Conservation (phyloP, 2,888 invertebrate genomes). For the Eilema caniola region DNA sequence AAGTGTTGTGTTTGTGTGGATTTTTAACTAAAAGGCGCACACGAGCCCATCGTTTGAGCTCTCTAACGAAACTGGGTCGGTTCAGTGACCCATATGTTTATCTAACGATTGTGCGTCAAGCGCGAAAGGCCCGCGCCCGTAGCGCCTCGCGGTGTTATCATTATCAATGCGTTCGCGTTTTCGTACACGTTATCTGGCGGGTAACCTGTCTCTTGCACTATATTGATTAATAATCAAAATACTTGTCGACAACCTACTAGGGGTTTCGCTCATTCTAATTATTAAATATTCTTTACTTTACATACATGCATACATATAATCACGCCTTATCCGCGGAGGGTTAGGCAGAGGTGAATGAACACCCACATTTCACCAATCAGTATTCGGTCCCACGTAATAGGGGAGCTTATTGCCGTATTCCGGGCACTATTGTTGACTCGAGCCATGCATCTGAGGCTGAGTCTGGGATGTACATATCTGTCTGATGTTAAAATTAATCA, state of each 20-base stretch:
- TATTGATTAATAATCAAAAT: conserved; percentile 49
- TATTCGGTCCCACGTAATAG: too few species aligned
- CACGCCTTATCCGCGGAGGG: too few species aligned
- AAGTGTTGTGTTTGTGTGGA: conserved; percentile 59
- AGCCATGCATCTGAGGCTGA: too few species aligned
- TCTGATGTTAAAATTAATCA: too few species aligned
- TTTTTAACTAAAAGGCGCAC: conserved; percentile 78
- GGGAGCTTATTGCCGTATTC: too few species aligned
- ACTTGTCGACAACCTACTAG: too few species aligned
- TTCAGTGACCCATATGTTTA: conserved; percentile 87
- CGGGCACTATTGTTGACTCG: too few species aligned
- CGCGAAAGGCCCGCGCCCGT: conserved; percentile 65
- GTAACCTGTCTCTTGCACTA: conserved; percentile 80
- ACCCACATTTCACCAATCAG: too few species aligned
- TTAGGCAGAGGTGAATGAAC: too few species aligned
- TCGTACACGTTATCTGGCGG: conserved; percentile 79
- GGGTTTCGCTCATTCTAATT: background rate
- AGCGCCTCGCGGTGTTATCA: conserved; percentile 70
- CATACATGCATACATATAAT: too few species aligned
- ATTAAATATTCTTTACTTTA: too few species aligned
- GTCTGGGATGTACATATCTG: too few species aligned
- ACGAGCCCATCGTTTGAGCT: conserved; percentile 64
- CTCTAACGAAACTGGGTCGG: conserved; percentile 81
- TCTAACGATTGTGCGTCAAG: conserved; percentile 79
- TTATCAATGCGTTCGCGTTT: conserved; percentile 78